Percentiles rank a stretch among this genome's conserved stretches.
Evolutionary conservation across 2,888 invertebrate species (phyloP).

Genomic region (Cheilosia soror): DNA sequence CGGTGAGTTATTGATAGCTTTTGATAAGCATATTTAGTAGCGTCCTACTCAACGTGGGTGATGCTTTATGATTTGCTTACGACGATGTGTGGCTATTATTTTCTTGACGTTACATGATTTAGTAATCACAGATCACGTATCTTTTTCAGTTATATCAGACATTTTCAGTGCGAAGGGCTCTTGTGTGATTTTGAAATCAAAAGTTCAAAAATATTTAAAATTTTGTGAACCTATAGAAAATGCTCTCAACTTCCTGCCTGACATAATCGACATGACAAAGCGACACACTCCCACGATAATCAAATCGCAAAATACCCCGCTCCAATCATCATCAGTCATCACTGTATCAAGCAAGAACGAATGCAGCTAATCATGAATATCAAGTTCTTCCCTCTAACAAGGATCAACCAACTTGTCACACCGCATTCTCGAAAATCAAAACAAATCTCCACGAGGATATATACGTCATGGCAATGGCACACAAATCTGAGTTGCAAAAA

Average conservation of each 20-base stretch:
- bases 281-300: neutral
- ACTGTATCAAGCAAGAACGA: slow-evolving; percentile 4
- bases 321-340: neutral
- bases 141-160: too few species aligned
- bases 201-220: neutral
- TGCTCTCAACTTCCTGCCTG: too few species aligned
- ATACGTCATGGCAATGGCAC: slow-evolving; percentile 8
- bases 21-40: too few species aligned
- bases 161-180: too few species aligned
- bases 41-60: too few species aligned
- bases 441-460: slow-evolving; percentile 47
- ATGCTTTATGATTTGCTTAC: too few species aligned
- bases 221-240: too few species aligned
- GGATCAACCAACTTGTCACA: slow-evolving; percentile 58
- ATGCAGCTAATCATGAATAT: slow-evolving; percentile 23
- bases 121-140: too few species aligned
- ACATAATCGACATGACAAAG: neutral
- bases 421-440: slow-evolving; percentile 60
- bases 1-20: too few species aligned
- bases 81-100: too few species aligned
- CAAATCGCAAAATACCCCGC: neutral
- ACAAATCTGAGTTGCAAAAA: neutral
- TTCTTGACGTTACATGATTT: too few species aligned
- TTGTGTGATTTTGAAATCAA: too few species aligned
- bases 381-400: slow-evolving; percentile 39